Conservation (phyloP, 2,888 invertebrate genomes). For the Clepsis dumicolana region DNA sequence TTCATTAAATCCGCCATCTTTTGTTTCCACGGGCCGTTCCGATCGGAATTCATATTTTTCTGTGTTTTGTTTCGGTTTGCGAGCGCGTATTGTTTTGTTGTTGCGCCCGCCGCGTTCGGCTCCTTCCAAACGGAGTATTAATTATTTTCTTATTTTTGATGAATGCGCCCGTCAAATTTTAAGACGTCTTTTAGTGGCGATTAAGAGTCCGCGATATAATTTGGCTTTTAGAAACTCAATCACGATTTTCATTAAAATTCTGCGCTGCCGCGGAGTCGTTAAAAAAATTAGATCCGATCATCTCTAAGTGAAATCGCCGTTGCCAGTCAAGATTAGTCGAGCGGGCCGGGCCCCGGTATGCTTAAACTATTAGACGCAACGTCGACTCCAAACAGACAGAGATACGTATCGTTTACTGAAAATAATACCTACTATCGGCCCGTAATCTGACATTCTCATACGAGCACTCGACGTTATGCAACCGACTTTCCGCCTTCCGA, state of each 20-base stretch:
- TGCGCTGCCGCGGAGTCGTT: slow-evolving; percentile 50
- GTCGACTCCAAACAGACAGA: slow-evolving; percentile 72
- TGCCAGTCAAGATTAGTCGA: slow-evolving; percentile 75
- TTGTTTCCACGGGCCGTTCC: slow-evolving; percentile 81
- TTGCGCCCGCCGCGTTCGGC: slow-evolving; percentile 75
- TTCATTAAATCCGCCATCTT: slow-evolving; percentile 86
- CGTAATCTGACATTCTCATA: slow-evolving; percentile 78
- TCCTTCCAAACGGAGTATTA: slow-evolving; percentile 77
- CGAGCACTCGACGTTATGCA: slow-evolving; percentile 68
- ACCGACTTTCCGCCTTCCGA: slow-evolving; percentile 73
- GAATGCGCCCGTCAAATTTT: slow-evolving; percentile 75
- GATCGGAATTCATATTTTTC: slow-evolving; percentile 86
- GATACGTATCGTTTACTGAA: slow-evolving; percentile 82
- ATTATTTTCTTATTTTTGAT: slow-evolving; percentile 85
- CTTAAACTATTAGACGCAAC: slow-evolving; percentile 78
- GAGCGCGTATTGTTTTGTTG: slow-evolving; percentile 82
- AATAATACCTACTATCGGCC: slow-evolving; percentile 69
- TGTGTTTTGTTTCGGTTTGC: slow-evolving; percentile 84
- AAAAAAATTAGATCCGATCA: slow-evolving; percentile 50
- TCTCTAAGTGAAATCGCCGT: slow-evolving; percentile 62
- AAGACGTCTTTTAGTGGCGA: slow-evolving; percentile 66
- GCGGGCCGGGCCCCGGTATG: slow-evolving; percentile 63
- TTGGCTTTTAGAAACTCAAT: slow-evolving; percentile 68
- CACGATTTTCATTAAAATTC: slow-evolving; percentile 70
- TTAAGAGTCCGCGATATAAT: slow-evolving; percentile 68